phyloP scores from a whole-genome alignment of 1,140 invertebrate genomes.

The Eufriesea mexicana region DNA sequence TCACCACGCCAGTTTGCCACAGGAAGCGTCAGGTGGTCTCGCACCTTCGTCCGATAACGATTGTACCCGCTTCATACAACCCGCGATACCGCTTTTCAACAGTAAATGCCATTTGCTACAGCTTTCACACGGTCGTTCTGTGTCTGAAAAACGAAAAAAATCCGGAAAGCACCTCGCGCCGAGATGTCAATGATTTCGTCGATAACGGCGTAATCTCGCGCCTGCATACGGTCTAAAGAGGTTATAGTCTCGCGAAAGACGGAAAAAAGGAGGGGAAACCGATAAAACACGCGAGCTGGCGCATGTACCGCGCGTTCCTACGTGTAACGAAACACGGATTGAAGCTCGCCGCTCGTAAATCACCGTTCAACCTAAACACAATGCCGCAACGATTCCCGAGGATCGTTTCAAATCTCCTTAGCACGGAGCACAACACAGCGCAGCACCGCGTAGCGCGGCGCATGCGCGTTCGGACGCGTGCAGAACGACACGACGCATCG shows the following conservation, averaged over 20 bases:
- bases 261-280: constrained; percentile 8
- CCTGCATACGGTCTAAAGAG: neutral
- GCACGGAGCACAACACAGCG: neutral
- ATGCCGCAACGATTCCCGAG: constrained; percentile 41
- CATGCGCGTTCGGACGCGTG: constrained; percentile 28
- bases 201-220: constrained; percentile 17
- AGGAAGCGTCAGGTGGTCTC: neutral
- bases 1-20: neutral
- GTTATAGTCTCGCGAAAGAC: neutral
- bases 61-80: neutral
- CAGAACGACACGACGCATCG: constrained; percentile 12
- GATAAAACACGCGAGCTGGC: constrained; percentile 19
- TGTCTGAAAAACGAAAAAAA: neutral
- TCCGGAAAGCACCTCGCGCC: neutral
- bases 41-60: neutral
- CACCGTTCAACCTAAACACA: constrained; percentile 59
- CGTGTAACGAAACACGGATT: constrained; percentile 37
- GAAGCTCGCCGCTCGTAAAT: constrained; percentile 46
- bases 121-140: neutral
- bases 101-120: neutral
- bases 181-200: neutral
- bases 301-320: constrained; percentile 28
- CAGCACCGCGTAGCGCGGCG: neutral
- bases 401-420: constrained; percentile 61
- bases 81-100: neutral